Evolutionary conservation across 2,888 invertebrate species (phyloP).

Genomic region (Synergus laeviventris): DNA sequence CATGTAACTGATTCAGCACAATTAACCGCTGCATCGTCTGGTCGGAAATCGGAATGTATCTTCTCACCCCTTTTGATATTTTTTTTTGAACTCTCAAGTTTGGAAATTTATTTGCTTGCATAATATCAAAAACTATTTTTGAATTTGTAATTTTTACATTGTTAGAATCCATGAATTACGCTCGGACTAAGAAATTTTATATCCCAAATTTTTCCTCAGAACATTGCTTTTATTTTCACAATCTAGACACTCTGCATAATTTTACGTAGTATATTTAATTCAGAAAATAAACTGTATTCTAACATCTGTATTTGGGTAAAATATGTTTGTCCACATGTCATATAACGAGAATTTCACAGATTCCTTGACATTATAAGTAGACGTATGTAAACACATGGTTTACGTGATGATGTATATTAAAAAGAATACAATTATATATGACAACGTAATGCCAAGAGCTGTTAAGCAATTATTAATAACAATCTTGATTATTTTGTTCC

Average conservation of each 20-base stretch:
- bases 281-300: background rate
- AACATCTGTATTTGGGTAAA: background rate
- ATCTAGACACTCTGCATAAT: background rate
- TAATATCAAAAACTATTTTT: too few relatives aligned
- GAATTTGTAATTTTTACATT: too few relatives aligned
- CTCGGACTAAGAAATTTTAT: too few relatives aligned
- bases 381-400: background rate
- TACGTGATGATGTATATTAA: background rate
- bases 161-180: too few relatives aligned
- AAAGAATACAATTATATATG: background rate
- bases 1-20: background rate
- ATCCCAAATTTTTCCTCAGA: background rate
- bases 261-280: background rate
- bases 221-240: conserved; percentile 1
- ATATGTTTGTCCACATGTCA: background rate
- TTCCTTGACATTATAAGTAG: background rate
- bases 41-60: too few relatives aligned
- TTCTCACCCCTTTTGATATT: too few relatives aligned
- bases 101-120: too few relatives aligned
- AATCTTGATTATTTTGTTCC: background rate
- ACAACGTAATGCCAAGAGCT: conserved; percentile 40
- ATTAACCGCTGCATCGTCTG: too few relatives aligned
- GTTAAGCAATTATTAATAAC: background rate
- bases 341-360: conserved; percentile 4
- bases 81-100: too few relatives aligned